Evolutionary conservation across 2,888 invertebrate species (phyloP), one percentile per base, ranked within the genome.

Genomic region (Bembecia ichneumoniformis): DNA sequence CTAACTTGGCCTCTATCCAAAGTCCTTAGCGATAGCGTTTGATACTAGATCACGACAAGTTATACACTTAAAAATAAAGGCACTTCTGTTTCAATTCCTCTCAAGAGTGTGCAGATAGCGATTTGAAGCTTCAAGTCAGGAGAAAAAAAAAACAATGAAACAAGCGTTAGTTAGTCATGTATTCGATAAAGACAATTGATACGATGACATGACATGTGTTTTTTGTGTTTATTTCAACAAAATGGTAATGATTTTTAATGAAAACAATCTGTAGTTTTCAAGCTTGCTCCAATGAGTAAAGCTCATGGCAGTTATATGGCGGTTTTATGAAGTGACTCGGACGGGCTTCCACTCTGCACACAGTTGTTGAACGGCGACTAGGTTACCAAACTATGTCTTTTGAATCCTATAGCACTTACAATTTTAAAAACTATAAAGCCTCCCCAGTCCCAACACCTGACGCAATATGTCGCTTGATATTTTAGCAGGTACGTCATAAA

Each of bases 371-470:
- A 59, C 58, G 68, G 71, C 69, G 55, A 58, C 57, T 60, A 69
- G 74, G 77, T 76, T 75, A 79, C 74, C 80, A 78, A 81, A 63
- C 75, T 69, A 80, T 77, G 74, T 53, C 56, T 46, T 57, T 55
- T 52, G 53, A 50, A 49, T 9, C 28, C 28, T 9, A 28, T 28
- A 28, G 7, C 28, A 28, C 28, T 28, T 28, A 28, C 28, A n/a
- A n/a, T n/a, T 28, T 28, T 9, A 28, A 20, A 20, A 28, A 2
- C 7, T 28, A 5, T 7, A 28, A 28, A 7, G 28, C 1, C 7
- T 7, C 20, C 20, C n/a, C n/a, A n/a, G n/a, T 7, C 20, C 20
- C 20, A 5, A 5, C 28, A 28, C 28, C 5, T 28, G 28, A 28
- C 28, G 28, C 28, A 7, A 20, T 28, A 28, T 28, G 28, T 28